Conservation (phyloP, 2,113 vertebrate species). For the Lagopus muta region DNA sequence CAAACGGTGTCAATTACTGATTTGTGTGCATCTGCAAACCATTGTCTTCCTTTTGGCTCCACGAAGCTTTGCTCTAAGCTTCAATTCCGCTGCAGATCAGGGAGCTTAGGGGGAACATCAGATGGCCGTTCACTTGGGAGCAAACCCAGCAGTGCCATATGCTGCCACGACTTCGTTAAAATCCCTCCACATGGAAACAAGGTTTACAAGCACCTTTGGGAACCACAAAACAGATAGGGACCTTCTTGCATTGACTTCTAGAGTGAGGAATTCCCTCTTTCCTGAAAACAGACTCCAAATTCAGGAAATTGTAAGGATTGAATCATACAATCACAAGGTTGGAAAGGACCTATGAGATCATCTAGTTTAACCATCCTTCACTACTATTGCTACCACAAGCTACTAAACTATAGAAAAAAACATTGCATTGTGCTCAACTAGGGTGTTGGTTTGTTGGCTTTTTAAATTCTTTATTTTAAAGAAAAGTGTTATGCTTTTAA, state of each 20-base stretch:
- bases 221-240: neutral
- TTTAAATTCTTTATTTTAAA: neutral
- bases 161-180: constrained; percentile 24
- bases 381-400: too few relatives aligned
- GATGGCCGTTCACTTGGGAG: constrained; percentile 43
- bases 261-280: neutral
- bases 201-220: neutral
- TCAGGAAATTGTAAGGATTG: neutral
- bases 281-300: neutral
- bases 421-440: neutral
- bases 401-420: too few relatives aligned
- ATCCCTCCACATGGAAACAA: neutral
- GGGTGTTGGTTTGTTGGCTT: neutral
- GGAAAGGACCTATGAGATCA: too few relatives aligned
- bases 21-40: too few relatives aligned
- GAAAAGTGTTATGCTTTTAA: neutral
- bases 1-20: too few relatives aligned
- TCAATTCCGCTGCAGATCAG: constrained; percentile 44
- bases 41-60: too few relatives aligned
- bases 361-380: too few relatives aligned
- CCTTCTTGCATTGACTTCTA: neutral
- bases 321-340: too few relatives aligned
- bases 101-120: constrained; percentile 68
- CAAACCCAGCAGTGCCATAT: constrained; percentile 45
- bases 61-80: too few relatives aligned